These are phyloP conservation scores for Carassius auratus DNA, from an alignment of 2,113 vertebrate genomes.

Conservation along the genomic window DNA sequence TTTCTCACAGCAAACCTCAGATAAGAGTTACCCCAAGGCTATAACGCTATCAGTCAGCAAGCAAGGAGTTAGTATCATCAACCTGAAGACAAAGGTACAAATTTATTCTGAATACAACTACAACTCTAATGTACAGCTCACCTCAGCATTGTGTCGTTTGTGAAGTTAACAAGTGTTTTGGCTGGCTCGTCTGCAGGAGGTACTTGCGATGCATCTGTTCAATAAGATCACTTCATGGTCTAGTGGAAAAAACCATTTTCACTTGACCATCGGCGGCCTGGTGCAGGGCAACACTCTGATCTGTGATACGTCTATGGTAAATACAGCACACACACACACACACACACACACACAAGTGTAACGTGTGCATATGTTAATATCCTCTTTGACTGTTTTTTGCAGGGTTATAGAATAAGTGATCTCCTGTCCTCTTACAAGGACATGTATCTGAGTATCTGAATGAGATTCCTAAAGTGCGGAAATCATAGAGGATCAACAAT, in stretches of 20 bases:
- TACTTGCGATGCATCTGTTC: conserved; percentile 82
- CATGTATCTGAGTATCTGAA: conserved; percentile 81
- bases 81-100: conserved; percentile 87
- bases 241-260: conserved; percentile 84
- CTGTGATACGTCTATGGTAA: conserved; percentile 90
- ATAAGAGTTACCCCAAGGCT: conserved; percentile 80
- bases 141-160: neutral
- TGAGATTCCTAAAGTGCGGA: conserved; percentile 63
- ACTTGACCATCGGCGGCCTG: conserved; percentile 85
- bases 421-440: conserved; percentile 85
- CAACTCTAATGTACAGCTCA: neutral
- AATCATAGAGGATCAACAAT: conserved; percentile 37
- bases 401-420: conserved; percentile 92
- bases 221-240: conserved; percentile 87
- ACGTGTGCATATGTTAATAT: neutral
- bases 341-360: conserved; percentile 11
- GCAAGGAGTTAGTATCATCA: conserved; percentile 84
- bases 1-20: conserved; percentile 86
- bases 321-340: conserved; percentile 44
- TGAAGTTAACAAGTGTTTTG: conserved; percentile 9
- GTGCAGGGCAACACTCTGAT: conserved; percentile 78
- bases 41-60: conserved; percentile 88
- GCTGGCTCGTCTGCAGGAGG: conserved; percentile 74
- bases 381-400: conserved; percentile 10
- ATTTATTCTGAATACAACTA: neutral